Evolutionary conservation across 2,113 vertebrate species (phyloP).

Genomic region (Polypterus senegalus): DNA sequence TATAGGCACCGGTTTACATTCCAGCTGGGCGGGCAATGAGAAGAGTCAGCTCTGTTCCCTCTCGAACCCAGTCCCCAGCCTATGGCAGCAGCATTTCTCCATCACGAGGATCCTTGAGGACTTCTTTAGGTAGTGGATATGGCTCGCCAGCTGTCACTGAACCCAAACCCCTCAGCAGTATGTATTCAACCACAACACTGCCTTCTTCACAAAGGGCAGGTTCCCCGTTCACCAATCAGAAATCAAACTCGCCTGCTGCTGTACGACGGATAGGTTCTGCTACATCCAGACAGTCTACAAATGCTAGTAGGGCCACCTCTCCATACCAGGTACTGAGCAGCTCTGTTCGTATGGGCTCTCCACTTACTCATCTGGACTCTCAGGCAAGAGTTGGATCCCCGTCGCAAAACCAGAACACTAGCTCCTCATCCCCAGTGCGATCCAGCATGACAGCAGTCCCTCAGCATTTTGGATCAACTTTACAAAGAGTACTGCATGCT

Average conservation of each 20-base stretch:
- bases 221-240: constrained; percentile 62
- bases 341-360: constrained; percentile 59
- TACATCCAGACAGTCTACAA: constrained; percentile 48
- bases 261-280: constrained; percentile 64
- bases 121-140: constrained; percentile 65
- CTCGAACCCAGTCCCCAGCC: constrained; percentile 84
- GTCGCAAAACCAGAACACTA: constrained; percentile 60
- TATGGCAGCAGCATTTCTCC: constrained; percentile 72
- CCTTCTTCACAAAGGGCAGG: constrained; percentile 58
- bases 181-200: constrained; percentile 71
- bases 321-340: constrained; percentile 54
- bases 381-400: constrained; percentile 49
- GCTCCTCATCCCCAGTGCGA: constrained; percentile 65
- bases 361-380: constrained; percentile 55
- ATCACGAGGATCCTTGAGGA: constrained; percentile 75
- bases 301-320: constrained; percentile 46
- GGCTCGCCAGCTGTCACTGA: constrained; percentile 70
- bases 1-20: constrained; percentile 46
- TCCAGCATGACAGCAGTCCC: constrained; percentile 80
- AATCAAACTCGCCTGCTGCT: constrained; percentile 62
- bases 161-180: constrained; percentile 59
- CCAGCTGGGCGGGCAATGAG: constrained; percentile 65
- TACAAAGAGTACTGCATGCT: constrained; percentile 61
- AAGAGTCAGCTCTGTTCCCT: constrained; percentile 87
- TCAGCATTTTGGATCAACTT: constrained; percentile 72